These are phyloP conservation scores for Cottoperca gobio DNA, from an alignment of 2,797 vertebrate species.

Conservation along the genomic window DNA sequence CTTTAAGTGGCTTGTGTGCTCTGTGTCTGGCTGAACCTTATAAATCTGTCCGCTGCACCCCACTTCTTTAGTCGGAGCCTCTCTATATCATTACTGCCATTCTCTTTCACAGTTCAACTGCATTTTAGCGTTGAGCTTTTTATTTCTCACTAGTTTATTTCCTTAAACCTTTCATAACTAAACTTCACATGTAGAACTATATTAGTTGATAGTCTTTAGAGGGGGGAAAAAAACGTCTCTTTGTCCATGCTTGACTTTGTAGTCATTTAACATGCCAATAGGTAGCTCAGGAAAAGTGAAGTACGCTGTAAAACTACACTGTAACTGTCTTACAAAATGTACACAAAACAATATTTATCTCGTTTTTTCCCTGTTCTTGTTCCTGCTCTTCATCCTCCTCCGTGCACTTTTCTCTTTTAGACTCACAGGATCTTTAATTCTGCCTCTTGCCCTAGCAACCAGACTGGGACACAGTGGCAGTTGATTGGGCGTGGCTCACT, in stretches of 20 bases:
- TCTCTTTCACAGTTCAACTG: constrained; percentile 30
- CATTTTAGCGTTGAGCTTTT: background rate
- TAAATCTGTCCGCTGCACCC: constrained; percentile 63
- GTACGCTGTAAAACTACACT: background rate
- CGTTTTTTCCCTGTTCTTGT: background rate
- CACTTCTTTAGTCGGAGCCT: constrained; percentile 25
- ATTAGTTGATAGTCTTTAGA: background rate
- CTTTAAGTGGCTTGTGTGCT: constrained; percentile 68
- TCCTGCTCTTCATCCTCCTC: background rate
- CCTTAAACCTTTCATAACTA: background rate
- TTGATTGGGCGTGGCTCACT: constrained; percentile 77
- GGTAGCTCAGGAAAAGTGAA: background rate
- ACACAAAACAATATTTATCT: constrained; percentile 7
- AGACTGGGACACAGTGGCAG: constrained; percentile 64
- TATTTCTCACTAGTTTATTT: background rate
- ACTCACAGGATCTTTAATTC: constrained; percentile 41
- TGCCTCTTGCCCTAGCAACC: constrained; percentile 51
- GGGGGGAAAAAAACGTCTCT: background rate
- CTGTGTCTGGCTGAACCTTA: constrained; percentile 60
- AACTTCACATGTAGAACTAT: background rate
- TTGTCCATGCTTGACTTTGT: background rate
- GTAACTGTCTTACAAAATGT: background rate
- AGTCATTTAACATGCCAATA: background rate
- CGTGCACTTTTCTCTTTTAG: constrained; percentile 11
- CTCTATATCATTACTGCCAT: constrained; percentile 44